Percentiles rank a stretch among this genome's conserved stretches.
phyloP scores from a whole-genome alignment of 53 echinoderm and acorn worm species.

The Holothuria leucospilota region DNA sequence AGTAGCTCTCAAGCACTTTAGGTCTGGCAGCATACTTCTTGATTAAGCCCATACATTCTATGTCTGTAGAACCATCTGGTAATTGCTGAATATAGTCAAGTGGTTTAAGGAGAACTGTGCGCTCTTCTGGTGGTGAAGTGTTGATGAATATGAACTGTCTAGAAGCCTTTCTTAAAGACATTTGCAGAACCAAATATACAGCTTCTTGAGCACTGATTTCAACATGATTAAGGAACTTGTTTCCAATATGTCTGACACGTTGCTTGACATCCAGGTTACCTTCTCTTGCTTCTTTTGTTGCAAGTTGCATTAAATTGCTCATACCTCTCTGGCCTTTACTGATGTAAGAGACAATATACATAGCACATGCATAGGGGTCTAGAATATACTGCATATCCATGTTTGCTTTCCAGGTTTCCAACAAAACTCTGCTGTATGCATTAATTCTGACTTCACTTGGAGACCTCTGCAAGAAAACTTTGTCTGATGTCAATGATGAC shows the following conservation, averaged over 20 bases:
- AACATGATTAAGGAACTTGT: constrained; percentile 51
- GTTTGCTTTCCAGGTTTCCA: constrained; percentile 68
- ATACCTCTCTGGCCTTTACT: constrained; percentile 66
- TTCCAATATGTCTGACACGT: constrained; percentile 45
- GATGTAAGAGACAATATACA: constrained; percentile 67
- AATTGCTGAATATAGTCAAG: constrained; percentile 29
- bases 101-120: constrained; percentile 48
- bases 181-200: constrained; percentile 45
- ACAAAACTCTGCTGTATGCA: constrained; percentile 48
- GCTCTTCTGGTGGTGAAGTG: constrained; percentile 36
- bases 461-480: constrained; percentile 56
- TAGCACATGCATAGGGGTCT: constrained; percentile 65
- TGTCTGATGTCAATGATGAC: constrained; percentile 19
- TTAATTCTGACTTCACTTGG: constrained; percentile 54
- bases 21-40: constrained; percentile 36
- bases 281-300: constrained; percentile 57
- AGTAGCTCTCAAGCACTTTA: constrained; percentile 19
- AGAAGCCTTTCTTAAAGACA: constrained; percentile 39
- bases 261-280: constrained; percentile 51
- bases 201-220: constrained; percentile 63
- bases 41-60: constrained; percentile 6
- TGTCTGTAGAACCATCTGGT: constrained; percentile 36
- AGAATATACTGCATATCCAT: constrained; percentile 53
- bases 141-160: constrained; percentile 41
- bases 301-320: constrained; percentile 49